These are phyloP conservation scores for Amiota minor DNA, from an alignment of 2,888 invertebrate species.

Conservation along the genomic window DNA sequence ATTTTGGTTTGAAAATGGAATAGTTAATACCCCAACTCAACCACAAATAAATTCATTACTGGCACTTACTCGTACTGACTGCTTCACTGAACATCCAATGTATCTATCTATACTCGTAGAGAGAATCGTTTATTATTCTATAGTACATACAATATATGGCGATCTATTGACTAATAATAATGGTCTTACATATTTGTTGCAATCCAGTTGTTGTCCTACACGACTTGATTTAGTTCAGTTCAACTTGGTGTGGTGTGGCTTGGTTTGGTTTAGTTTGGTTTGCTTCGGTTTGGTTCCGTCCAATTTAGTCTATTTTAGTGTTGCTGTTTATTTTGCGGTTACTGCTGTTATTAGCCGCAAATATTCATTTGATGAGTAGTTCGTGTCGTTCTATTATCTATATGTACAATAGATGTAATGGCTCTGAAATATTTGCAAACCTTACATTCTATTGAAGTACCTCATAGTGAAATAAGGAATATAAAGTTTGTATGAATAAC, in stretches of 20 bases:
- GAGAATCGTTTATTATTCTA: no score
- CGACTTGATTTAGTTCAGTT: no score
- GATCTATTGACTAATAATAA: no score
- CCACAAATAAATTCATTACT: slow-evolving; percentile 20
- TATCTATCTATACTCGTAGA: background rate
- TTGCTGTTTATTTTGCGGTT: slow-evolving; percentile 35
- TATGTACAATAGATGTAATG: no score
- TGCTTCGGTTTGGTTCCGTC: background rate
- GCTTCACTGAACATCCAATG: background rate
- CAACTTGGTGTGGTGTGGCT: background rate
- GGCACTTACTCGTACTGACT: background rate
- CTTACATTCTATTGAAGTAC: no score
- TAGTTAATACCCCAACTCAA: background rate
- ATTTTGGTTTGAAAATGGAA: no score
- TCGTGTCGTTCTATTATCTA: background rate
- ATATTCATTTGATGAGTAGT: slow-evolving; percentile 21
- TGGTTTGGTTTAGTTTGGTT: background rate
- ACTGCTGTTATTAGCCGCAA: slow-evolving; percentile 34
- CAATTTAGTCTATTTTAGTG: slow-evolving; percentile 26
- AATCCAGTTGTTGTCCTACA: no score
- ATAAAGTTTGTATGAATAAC: background rate
- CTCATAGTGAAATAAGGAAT: no score
- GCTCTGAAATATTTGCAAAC: no score
- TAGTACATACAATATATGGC: no score
- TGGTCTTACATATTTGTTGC: no score